Evolutionary conservation across 1,140 invertebrate genomes (phyloP).

Genomic region (Pseudobourletiella spinata): DNA sequence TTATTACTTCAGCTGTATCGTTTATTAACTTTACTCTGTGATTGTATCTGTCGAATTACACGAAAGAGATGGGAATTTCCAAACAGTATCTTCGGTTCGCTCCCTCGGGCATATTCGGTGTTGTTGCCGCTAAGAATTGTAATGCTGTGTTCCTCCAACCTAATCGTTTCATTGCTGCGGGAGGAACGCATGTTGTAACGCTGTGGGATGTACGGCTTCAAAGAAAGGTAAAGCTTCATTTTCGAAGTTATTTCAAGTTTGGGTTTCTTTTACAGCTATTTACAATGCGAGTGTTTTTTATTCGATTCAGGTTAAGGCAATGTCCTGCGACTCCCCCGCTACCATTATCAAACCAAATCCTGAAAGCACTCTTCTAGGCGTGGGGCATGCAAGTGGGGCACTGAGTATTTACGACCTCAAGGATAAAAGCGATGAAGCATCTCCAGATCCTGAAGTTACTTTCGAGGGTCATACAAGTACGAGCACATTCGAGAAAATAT

Average conservation of each 20-base stretch:
- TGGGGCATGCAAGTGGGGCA: constrained; percentile 83
- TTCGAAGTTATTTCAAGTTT: constrained; percentile 18
- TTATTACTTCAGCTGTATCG: no score
- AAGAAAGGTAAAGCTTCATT: constrained; percentile 67
- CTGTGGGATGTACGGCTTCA: constrained; percentile 87
- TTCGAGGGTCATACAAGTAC: constrained; percentile 73
- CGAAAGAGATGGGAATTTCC: constrained; percentile 93
- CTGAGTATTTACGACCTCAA: constrained; percentile 70
- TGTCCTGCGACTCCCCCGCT: constrained; percentile 37
- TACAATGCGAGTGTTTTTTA: no score
- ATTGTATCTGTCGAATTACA: no score
- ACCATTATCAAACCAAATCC: constrained; percentile 46
- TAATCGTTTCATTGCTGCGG: constrained; percentile 74
- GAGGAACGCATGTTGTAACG: constrained; percentile 83
- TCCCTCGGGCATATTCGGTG: constrained; percentile 70
- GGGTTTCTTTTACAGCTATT: neutral
- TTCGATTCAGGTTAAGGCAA: constrained; percentile 37
- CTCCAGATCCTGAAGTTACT: constrained; percentile 59
- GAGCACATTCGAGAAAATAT: no score
- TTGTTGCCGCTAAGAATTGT: constrained; percentile 67
- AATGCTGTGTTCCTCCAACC: constrained; percentile 69
- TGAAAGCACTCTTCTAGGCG: constrained; percentile 66
- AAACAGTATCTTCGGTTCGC: constrained; percentile 91
- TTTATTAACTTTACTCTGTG: no score
- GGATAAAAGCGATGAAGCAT: constrained; percentile 38